Evolutionary conservation across 1,140 invertebrate genomes (phyloP).

Genomic region (Andrena cerasifolii): DNA sequence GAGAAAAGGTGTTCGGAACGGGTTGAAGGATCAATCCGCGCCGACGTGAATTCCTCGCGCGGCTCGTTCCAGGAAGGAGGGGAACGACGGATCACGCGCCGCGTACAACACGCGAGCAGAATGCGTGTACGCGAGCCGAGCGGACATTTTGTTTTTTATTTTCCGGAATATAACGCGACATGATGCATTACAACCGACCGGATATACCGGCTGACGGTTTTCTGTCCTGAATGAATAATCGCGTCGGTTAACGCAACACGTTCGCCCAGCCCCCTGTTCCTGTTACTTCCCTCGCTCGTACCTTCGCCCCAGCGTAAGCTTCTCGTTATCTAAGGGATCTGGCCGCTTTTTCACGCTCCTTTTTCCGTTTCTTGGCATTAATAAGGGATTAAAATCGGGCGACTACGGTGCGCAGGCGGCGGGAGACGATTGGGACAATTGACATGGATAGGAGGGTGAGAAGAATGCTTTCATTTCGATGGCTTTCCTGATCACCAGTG

Average conservation of each 20-base stretch:
- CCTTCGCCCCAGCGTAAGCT: not conserved
- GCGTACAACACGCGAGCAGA: conserved; percentile 45
- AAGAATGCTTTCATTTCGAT: too few relatives aligned
- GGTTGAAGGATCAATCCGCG: conserved; percentile 23
- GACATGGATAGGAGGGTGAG: too few relatives aligned
- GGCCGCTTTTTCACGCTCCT: too few relatives aligned
- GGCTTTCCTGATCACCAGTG: too few relatives aligned
- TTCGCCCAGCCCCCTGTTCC: not conserved
- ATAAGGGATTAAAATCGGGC: not conserved
- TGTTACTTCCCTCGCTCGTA: not conserved
- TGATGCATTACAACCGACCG: conserved; percentile 66
- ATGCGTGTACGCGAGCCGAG: conserved; percentile 53
- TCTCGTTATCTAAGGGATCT: not conserved
- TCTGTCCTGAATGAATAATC: conserved; percentile 69
- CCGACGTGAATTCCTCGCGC: not conserved
- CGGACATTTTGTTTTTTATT: conserved; percentile 56
- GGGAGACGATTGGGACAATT: too few relatives aligned
- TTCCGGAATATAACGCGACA: conserved; percentile 53
- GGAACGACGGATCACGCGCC: conserved; percentile 15
- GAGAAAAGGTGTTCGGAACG: not conserved
- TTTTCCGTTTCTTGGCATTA: not conserved
- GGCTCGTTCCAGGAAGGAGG: conserved; percentile 25
- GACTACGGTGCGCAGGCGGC: too few relatives aligned
- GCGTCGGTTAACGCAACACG: conserved; percentile 42
- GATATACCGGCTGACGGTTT: conserved; percentile 59